Evolutionary conservation across 2,113 vertebrate species (phyloP).

Genomic region (Sinocyclocheilus grahami): DNA sequence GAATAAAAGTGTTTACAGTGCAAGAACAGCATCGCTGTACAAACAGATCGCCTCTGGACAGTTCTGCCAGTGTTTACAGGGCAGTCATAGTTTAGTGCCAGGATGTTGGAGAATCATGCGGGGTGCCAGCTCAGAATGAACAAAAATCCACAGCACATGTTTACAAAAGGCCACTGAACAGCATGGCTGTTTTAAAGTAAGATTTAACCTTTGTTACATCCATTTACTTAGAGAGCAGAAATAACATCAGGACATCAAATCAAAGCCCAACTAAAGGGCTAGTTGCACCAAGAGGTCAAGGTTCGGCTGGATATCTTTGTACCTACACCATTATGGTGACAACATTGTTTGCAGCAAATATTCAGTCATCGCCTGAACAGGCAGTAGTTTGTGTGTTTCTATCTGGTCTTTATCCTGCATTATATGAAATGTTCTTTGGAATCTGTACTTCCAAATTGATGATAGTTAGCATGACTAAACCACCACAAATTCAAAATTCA

Average conservation of each 20-base stretch:
- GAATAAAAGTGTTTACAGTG: slow-evolving; percentile 24
- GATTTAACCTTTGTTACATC: not conserved
- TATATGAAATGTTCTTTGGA: slow-evolving; percentile 17
- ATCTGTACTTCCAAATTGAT: slow-evolving; percentile 36
- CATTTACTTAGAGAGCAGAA: not conserved
- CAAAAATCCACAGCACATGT: slow-evolving; percentile 18
- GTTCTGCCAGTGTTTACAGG: slow-evolving; percentile 34
- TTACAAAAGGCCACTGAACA: not conserved
- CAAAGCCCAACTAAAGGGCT: not conserved
- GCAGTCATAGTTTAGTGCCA: not conserved
- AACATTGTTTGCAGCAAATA: not conserved
- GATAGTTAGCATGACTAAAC: slow-evolving; percentile 45
- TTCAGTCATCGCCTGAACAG: not conserved
- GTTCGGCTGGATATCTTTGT: not conserved
- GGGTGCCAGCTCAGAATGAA: slow-evolving; percentile 24
- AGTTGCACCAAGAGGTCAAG: not conserved
- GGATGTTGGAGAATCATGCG: slow-evolving; percentile 19
- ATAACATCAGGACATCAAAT: not conserved
- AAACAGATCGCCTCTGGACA: slow-evolving; percentile 8
- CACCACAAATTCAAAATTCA: slow-evolving; percentile 23
- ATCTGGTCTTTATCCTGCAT: slow-evolving; percentile 42
- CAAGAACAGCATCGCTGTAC: not conserved
- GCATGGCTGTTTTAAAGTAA: not conserved
- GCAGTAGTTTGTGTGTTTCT: not conserved
- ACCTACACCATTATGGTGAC: not conserved